These are phyloP conservation scores for Ispidina lecontei DNA, from an alignment of 2,797 vertebrate species.

Conservation along the genomic window DNA sequence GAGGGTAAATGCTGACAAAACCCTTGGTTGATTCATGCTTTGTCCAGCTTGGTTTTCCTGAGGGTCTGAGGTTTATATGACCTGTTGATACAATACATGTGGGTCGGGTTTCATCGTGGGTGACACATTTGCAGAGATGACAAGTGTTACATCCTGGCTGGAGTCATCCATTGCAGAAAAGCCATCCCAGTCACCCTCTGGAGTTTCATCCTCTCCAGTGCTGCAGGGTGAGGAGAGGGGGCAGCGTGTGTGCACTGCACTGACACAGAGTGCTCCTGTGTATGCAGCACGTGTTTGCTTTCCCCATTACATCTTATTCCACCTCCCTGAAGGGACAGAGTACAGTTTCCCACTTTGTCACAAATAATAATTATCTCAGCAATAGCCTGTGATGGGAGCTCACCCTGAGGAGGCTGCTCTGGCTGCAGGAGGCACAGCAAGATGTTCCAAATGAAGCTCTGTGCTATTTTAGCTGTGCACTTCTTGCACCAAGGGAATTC, in stretches of 20 bases:
- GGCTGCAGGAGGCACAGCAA: background rate
- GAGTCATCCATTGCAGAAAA: background rate
- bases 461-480: background rate
- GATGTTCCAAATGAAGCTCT: background rate
- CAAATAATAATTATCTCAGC: slow-evolving; percentile 12
- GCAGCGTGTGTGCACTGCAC: background rate
- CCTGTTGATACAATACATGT: background rate
- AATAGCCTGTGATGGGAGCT: background rate
- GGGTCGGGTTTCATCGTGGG: background rate
- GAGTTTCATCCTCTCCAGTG: background rate
- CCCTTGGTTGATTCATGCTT: background rate
- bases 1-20: background rate
- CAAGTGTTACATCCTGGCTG: background rate
- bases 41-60: background rate
- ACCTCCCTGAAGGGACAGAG: background rate
- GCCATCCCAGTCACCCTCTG: background rate
- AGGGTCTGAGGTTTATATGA: fast-evolving
- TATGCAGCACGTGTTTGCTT: background rate
- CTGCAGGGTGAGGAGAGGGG: fast-evolving
- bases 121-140: background rate
- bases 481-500: background rate
- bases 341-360: slow-evolving; percentile 27
- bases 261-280: background rate
- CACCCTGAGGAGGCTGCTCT: background rate
- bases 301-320: background rate